Base-by-base conservation (phyloP, 2,797 vertebrate genomes). In the Agapornis canus region DNA sequence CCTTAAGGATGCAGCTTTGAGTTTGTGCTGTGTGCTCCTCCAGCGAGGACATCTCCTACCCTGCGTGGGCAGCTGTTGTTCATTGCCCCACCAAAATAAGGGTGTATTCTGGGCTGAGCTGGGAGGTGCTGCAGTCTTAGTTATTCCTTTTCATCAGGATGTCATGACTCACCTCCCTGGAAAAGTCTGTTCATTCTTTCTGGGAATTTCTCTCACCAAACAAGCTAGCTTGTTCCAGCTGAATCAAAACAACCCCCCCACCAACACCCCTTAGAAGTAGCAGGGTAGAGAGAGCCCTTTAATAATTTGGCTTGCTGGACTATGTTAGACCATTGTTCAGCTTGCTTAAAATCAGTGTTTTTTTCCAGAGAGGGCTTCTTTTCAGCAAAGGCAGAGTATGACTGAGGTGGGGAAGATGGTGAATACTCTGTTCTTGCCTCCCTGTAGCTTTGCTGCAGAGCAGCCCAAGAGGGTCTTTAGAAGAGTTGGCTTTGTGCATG, bases 101-200 rank as follows among this genome's bases (percentile, higher is more conserved):
- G 94, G 93, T 87, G 91, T 73, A 84, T 84, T 48, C 85, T 79
- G 86, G 73, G 90, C 94, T 86, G 86, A 93, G 80, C 88, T 84
- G 90, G 95, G 94, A 96, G 91, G 96, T 93, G 89, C 88, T 81
- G 82, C 89, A 54, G 72, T 35, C 94, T 95, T 77, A 76, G 51
- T 54, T 93, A 72, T 13, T 96, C 86, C 83, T 96, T 95, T 93
- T 96, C 93, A 81, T 92, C 89, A 79, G 84, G 87, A 73, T 57
- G 60, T 66, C 86, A 40, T 96, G 96, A 97, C 93, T 97, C 95
- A 97, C 89, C 96, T 95, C 94, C 86, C 92, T 95, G 92, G 96
- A 96, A 97, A 95, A 97, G 72, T 86, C 94, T 94, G 70, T 88
- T 97, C 94, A 70, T 95, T 93, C 92, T 96, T 95, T 95, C 91